Evolutionary conservation across 2,797 vertebrate genomes (phyloP), one percentile per base, ranked within the genome.

Genomic region (Sebastes vulpes): DNA sequence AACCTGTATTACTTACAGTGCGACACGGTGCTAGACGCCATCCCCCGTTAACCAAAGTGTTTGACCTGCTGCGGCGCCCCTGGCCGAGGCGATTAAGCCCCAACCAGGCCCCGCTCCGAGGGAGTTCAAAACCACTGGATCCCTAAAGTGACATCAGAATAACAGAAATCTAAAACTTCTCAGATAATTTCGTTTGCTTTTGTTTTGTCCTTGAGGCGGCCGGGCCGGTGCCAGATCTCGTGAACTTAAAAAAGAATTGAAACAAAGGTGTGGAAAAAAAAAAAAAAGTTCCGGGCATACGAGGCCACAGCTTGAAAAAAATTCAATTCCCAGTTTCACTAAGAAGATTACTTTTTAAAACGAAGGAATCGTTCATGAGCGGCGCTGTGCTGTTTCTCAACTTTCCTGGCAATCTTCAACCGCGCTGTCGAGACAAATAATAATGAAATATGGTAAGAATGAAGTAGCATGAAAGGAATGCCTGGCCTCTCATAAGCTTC

Each of bases 401-500:
- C 81, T 86, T 84, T 82, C 77, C 84, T 89, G 85, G 85, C 78
- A 82, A 77, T 81, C 82, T 90, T 52, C 48, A 25, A 25, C 50
- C 66, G 67, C 4, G 5, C 84, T 85, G 90, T 92, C 87, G 84
- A 86, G 75, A 86, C 81, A 84, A 88, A 93, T 90, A 82, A 86
- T 73, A 91, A 82, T 79, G 77, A 86, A 89, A 85, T 85, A 81
- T 74, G 50, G 70, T 38, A 54, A 84, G 79, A 81, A 78, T 90
- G 81, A 91, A 90, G 87, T 82, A 68, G 56, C 67, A 65, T 72
- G 70, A 90, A 89, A 86, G 84, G 90, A 93, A 93, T 90, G 79
- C 42, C n/a, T 25, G 57, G 61, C 84, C 70, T 87, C 65, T 79
- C 57, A 9, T 81, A 77, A 77, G 79, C 81, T 70, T 77, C 86